Base-by-base conservation (phyloP, 2,113 vertebrate genomes). In the Psilopsiagon aymara region DNA sequence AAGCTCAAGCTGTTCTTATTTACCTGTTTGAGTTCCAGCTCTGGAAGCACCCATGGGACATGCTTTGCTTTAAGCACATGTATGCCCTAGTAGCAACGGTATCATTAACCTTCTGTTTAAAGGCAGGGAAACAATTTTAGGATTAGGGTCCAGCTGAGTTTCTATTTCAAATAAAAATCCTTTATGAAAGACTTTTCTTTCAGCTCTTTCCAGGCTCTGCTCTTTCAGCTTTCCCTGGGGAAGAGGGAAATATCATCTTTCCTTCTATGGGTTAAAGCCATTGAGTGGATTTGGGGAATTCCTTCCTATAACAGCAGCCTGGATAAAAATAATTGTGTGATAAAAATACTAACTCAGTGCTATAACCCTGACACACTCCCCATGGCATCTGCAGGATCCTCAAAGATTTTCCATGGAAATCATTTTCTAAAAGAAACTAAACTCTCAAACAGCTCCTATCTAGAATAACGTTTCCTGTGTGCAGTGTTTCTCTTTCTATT, bases 251-350 rank as follows among this genome's bases (percentile, higher is more conserved):
- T 27, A 67, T 6, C 33, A 8, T 68, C 81, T 73, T 77, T 91
- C 52, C 25, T 29, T 91, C 35, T 28, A 10, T 2, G 33, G 31
- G 53, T 95, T 93, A 90, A 88, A 63, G 63, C 23, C 37, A 67
- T 44, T 15, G 11, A 59, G 44, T 19, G 39, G 71, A 80, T 94
- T 90, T 95, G 53, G 92, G 91, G 82, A 92, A 94, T 94, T 94
- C 92, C 82, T 93, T 94, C 82, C 53, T 82, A 59, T 59, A 82
- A 88, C 64, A 70, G 6, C 4, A 37, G 27, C 29, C 52, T 83
- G 82, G 92, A 78, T 96, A 95, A 92, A 96, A 95, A 94, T 91
- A 91, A 94, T 90, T 20, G 70, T 43, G 84, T 37, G 87, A 93
- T 77, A 92, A 95, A 95, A 92, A 77, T 87, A 95, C 86, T 82